A percentile compares a stretch with the other conserved stretches of the same genome.
Evolutionary conservation across 1,140 invertebrate genomes (phyloP).

Genomic region (Cydia fagiglandana): DNA sequence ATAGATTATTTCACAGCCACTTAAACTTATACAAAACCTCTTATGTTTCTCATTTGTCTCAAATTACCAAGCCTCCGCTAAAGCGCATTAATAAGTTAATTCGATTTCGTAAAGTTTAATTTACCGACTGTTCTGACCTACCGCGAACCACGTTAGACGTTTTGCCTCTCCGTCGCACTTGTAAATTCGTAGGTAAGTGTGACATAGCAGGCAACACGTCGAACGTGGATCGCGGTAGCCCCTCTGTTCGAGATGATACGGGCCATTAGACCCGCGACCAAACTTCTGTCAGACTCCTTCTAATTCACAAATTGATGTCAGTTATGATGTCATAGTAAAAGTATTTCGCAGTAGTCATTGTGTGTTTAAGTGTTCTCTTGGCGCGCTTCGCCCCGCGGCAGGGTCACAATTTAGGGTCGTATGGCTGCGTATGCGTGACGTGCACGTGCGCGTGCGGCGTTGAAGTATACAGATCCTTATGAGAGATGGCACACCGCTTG

Average conservation of each 20-base stretch:
- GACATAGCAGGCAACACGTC: too few species aligned
- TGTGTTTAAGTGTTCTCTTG: not conserved
- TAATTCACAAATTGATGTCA: conserved; percentile 27
- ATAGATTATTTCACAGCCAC: not conserved
- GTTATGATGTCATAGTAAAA: not conserved
- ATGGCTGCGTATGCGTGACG: too few species aligned
- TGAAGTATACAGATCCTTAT: too few species aligned
- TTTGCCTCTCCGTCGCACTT: too few species aligned
- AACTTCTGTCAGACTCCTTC: conserved; percentile 16
- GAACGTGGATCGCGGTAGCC: too few species aligned
- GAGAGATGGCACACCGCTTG: too few species aligned
- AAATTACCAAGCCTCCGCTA: not conserved
- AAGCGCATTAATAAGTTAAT: not conserved
- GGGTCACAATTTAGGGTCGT: too few species aligned
- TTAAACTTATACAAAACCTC: not conserved
- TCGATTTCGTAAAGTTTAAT: not conserved
- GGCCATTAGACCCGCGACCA: not conserved
- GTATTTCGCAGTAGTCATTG: not conserved
- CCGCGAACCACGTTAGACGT: too few species aligned
- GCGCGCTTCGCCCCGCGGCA: too few species aligned
- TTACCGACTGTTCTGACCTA: not conserved
- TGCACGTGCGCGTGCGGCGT: too few species aligned
- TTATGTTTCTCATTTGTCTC: not conserved
- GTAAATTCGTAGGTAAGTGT: too few species aligned
- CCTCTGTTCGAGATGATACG: not conserved